These are phyloP conservation scores for Dicranocentrus wangi DNA, from an alignment of 2,888 invertebrate species.

Conservation along the genomic window DNA sequence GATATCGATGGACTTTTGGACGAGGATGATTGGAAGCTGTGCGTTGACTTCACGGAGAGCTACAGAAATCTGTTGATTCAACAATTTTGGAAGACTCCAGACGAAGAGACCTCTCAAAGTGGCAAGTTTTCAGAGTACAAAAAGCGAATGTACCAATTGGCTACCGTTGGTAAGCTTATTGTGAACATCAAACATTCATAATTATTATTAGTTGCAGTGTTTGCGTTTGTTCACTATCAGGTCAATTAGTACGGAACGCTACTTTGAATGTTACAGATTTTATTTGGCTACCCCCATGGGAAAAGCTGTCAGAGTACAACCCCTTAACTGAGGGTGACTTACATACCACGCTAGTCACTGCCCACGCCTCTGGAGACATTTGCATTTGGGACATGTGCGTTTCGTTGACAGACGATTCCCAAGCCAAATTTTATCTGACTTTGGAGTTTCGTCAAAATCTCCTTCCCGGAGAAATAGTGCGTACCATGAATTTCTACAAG, in stretches of 20 bases:
- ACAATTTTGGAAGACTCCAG: conserved; percentile 45
- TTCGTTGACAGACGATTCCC: neutral
- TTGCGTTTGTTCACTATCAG: no score
- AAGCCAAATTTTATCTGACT: conserved; percentile 29
- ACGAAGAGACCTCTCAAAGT: conserved; percentile 16
- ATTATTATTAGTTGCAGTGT: no score
- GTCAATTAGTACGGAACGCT: no score
- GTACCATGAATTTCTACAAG: conserved; percentile 30
- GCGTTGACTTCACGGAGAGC: conserved; percentile 43
- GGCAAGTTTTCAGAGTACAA: conserved; percentile 40
- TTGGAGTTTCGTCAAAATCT: conserved; percentile 36
- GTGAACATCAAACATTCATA: no score
- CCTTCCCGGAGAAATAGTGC: conserved; percentile 25
- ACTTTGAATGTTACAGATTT: conserved; percentile 55
- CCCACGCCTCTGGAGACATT: conserved; percentile 56
- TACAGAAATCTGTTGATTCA: conserved; percentile 51
- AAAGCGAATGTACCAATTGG: conserved; percentile 51
- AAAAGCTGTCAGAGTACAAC: neutral
- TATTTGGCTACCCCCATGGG: conserved; percentile 54
- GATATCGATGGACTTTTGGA: neutral
- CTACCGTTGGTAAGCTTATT: conserved; percentile 24
- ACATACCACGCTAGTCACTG: conserved; percentile 35
- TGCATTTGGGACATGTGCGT: conserved; percentile 59
- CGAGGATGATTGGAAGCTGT: conserved; percentile 46
- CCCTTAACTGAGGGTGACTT: conserved; percentile 22